Conservation (phyloP, 1,140 invertebrate species). For the Phenacoccus solenopsis region DNA sequence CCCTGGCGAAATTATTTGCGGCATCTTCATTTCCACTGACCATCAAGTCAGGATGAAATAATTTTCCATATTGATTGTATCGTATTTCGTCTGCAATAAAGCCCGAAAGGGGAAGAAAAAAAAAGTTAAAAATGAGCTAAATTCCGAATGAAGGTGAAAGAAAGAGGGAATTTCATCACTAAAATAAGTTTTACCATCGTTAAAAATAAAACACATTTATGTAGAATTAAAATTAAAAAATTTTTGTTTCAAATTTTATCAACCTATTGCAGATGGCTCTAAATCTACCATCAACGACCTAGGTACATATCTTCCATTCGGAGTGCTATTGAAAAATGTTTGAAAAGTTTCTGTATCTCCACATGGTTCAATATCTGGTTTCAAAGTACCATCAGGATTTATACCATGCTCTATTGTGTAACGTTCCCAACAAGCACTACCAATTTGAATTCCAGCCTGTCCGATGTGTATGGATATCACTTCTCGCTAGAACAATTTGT, state of each 20-base stretch:
- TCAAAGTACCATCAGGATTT: constrained; percentile 45
- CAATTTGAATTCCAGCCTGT: constrained; percentile 62
- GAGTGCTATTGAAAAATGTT: constrained; percentile 52
- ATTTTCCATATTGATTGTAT: constrained; percentile 52
- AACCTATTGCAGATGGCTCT: constrained; percentile 57
- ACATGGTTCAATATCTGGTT: background rate
- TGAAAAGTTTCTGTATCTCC: background rate
- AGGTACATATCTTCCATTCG: constrained; percentile 57
- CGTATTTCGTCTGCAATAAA: constrained; percentile 49
- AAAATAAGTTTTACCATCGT: too few species aligned
- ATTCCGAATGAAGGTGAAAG: too few species aligned
- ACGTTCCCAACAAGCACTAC: constrained; percentile 53
- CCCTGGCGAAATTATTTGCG: constrained; percentile 76
- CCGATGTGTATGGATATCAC: constrained; percentile 55
- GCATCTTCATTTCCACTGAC: constrained; percentile 76
- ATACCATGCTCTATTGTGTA: constrained; percentile 62
- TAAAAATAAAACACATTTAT: too few species aligned
- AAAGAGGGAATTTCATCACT: too few species aligned
- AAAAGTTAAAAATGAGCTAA: too few species aligned
- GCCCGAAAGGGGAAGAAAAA: background rate
- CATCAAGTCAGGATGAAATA: constrained; percentile 64
- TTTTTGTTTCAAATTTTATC: background rate
- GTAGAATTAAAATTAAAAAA: background rate
- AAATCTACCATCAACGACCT: constrained; percentile 65
- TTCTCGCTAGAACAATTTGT: constrained; percentile 32